Base-by-base conservation (phyloP, 2,888 invertebrate genomes). In the Sphecodes monilicornis region DNA sequence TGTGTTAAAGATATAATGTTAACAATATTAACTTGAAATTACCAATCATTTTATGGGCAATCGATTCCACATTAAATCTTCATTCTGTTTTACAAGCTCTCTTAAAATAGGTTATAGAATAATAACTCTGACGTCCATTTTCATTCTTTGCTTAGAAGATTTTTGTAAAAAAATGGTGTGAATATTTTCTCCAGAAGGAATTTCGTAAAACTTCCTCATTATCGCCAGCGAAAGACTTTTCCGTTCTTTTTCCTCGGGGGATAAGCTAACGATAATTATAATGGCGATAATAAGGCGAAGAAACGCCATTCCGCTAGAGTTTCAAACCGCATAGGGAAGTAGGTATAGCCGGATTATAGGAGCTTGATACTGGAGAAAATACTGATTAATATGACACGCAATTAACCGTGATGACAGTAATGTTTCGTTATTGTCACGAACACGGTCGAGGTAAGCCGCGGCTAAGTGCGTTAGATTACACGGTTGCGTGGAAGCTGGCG, bases 371-470 rank as follows among this genome's bases (percentile, higher is more conserved):
- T 32, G 22, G 43, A 22, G 26, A 11, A 79, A 41, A 54, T 41
- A 32, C 32, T 57, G 57, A 39, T 74, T 68, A 73, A 66, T 26
- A 50, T 16, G 74, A 74, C 54, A 36, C 29, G 57, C 32, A 68
- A 73, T 73, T 79, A 79, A 29, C 22, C 39, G 26, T 16, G 74
- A 70, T 74, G 82, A 74, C 57, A 69, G 26, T 80, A 64, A 81
- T 46, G 57, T 66, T 81, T 76, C 54, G 32, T 71, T 72, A 68
- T 81, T 71, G 54, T 79, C 68, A 13, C n/a, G 70, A 75, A 70
- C 57, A 43, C 46, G 10, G 18, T n/a, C 11, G n/a, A 3, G 29
- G 10, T 36, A 29, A 57, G 70, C 46, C 60, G 70, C n/a, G 36
- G 60, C 43, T 39, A 41, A 43, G 29, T 50, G 32, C 16, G 70